Percentiles rank a stretch among this genome's conserved stretches.
Conservation (phyloP, 2,888 invertebrate genomes). For the Spialia ferax region DNA sequence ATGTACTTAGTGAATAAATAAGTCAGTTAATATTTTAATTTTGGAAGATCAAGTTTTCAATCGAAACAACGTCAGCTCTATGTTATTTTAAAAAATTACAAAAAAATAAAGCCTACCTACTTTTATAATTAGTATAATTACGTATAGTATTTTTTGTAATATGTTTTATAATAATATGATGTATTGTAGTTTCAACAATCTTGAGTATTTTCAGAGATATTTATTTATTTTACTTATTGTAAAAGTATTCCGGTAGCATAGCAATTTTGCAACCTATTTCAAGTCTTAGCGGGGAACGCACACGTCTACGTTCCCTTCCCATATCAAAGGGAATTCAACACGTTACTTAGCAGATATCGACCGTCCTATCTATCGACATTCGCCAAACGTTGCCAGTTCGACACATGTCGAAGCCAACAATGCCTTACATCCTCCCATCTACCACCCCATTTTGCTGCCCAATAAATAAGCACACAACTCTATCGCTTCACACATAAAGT, state of each 20-base stretch:
- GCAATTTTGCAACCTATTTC: neutral
- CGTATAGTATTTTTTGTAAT: too few relatives aligned
- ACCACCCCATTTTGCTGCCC: constrained; percentile 42
- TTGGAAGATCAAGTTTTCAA: too few relatives aligned
- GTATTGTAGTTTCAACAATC: too few relatives aligned
- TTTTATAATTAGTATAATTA: too few relatives aligned
- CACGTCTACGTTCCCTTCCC: constrained; percentile 13
- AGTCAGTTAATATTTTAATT: too few relatives aligned
- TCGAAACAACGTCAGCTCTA: too few relatives aligned
- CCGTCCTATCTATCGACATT: constrained; percentile 36
- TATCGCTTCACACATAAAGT: constrained; percentile 39
- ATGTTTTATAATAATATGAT: too few relatives aligned
- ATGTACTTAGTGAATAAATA: too few relatives aligned
- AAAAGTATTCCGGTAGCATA: neutral
- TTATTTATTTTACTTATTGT: too few relatives aligned
- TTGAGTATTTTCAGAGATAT: too few relatives aligned
- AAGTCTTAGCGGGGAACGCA: neutral
- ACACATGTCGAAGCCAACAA: constrained; percentile 79
- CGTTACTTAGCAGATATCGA: constrained; percentile 47
- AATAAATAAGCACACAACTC: constrained; percentile 26
- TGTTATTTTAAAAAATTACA: too few relatives aligned
- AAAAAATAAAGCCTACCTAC: too few relatives aligned
- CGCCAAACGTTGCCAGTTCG: constrained; percentile 59
- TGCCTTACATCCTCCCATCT: constrained; percentile 68
- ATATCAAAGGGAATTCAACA: constrained; percentile 32